Evolutionary conservation across 2,888 invertebrate genomes (phyloP), one percentile per base, ranked within the genome.

Genomic region (Scaptomyza cyrtandrae): DNA sequence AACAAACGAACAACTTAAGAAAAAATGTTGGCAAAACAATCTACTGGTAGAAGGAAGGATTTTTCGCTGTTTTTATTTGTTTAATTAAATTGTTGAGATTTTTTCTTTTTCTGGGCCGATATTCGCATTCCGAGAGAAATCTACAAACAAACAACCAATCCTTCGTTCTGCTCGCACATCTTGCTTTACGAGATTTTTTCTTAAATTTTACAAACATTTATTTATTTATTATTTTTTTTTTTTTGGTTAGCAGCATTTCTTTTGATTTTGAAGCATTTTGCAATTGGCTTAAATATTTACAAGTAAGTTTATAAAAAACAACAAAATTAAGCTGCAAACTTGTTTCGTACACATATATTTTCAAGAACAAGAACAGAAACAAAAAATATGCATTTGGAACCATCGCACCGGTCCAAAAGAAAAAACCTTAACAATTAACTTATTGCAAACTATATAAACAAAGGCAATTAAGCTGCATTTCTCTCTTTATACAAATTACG

Each of bases 351-450:
- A 67, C 43, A 24, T 24, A 69, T 43, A 46, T 13, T 24, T 24
- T n/a, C n/a, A n/a, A n/a, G n/a, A 44, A 43, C 19, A 57, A 58
- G 31, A 50, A 56, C 33, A 58, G 58, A 50, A 76, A 62, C 48
- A 69, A 61, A 60, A 16, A 37, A 6, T 57, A 59, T 71, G 52
- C 62, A 81, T 86, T 90, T 92, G 92, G 92, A 92, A 92, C 92
- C 92, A 91, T 92, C 91, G 91, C 88, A 91, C 91, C 92, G 92
- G 91, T 91, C 90, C 92, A 92, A 82, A 92, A 92, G 92, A 92
- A 92, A 92, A 92, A 92, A 92, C 92, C 92, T 92, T 91, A 91
- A 92, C 92, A 92, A 90, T 84, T 75, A 84, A 80, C 88, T 80
- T 75, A 41, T 0, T 66, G 66, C 80, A 62, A 79, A 80, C 80